Percentiles rank a stretch among this genome's conserved stretches.
Conservation (phyloP, 1,140 invertebrate genomes). For the Ceratitis capitata region DNA sequence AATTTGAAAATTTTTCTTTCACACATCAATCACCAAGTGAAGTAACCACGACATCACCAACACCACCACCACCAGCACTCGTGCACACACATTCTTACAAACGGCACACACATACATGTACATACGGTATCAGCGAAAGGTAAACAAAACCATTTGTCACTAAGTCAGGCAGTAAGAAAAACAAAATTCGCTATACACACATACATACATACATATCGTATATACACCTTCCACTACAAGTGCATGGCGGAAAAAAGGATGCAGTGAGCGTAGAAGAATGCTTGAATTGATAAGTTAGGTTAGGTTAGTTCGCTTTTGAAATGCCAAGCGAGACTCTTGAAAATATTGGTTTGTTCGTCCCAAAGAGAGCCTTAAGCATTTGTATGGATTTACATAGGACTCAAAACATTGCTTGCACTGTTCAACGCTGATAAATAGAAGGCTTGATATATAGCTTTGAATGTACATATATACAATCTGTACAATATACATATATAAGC, state of each 20-base stretch:
- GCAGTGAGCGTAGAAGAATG: neutral
- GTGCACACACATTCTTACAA: neutral
- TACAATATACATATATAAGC: no score
- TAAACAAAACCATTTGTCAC: conserved; percentile 29
- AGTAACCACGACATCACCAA: neutral
- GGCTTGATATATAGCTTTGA: neutral
- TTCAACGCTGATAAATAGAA: neutral
- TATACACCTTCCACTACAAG: no score
- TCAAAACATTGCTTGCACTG: neutral
- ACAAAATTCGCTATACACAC: no score
- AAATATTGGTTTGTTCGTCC: neutral
- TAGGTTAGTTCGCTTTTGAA: neutral
- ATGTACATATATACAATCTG: no score
- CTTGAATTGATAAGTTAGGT: neutral
- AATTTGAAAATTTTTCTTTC: conserved; percentile 33
- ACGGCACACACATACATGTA: neutral
- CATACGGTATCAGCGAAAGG: no score
- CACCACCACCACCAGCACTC: neutral
- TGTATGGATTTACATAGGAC: conserved; percentile 6
- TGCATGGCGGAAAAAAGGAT: neutral
- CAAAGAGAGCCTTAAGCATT: neutral
- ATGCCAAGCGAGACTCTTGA: neutral
- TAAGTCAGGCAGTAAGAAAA: neutral
- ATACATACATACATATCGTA: neutral
- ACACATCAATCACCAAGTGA: conserved; percentile 23